phyloP scores from a whole-genome alignment of 2,888 invertebrate genomes.

The Hetaerina titia region DNA sequence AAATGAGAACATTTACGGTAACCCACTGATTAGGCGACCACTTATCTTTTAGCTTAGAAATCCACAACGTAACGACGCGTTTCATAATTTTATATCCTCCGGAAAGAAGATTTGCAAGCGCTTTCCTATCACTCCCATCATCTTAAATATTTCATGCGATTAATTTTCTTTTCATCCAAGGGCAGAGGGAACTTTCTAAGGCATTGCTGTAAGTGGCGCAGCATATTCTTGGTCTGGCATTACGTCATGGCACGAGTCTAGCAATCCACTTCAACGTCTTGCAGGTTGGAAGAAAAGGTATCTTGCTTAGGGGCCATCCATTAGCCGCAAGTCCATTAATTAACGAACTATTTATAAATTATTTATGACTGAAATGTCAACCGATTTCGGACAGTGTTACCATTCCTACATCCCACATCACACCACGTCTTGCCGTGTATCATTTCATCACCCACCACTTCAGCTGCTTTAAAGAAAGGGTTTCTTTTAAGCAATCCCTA shows the following conservation, averaged over 20 bases:
- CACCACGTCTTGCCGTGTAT: too few species aligned
- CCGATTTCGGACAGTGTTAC: too few species aligned
- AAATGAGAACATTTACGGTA: background rate
- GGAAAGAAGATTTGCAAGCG: background rate
- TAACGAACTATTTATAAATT: too few species aligned
- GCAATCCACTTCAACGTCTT: background rate
- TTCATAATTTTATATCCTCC: background rate
- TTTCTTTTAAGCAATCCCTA: background rate
- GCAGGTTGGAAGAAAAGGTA: background rate
- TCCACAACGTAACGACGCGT: background rate
- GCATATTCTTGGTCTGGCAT: background rate
- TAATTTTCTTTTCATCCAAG: background rate
- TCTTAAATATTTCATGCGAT: background rate
- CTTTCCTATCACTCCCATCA: background rate
- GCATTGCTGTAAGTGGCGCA: background rate
- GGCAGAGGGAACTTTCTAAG: slow-evolving; percentile 2
- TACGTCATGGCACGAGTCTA: background rate
- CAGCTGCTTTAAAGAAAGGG: background rate
- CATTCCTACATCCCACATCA: background rate
- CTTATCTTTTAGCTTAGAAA: background rate
- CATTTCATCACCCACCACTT: background rate
- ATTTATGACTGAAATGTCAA: too few species aligned
- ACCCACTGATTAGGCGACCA: background rate
- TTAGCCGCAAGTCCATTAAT: background rate
- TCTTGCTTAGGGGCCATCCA: background rate